Percentiles rank a stretch among this genome's conserved stretches.
These are phyloP conservation scores for Aphaenogaster rudis DNA, from an alignment of 1,140 invertebrate species.

Conservation along the genomic window DNA sequence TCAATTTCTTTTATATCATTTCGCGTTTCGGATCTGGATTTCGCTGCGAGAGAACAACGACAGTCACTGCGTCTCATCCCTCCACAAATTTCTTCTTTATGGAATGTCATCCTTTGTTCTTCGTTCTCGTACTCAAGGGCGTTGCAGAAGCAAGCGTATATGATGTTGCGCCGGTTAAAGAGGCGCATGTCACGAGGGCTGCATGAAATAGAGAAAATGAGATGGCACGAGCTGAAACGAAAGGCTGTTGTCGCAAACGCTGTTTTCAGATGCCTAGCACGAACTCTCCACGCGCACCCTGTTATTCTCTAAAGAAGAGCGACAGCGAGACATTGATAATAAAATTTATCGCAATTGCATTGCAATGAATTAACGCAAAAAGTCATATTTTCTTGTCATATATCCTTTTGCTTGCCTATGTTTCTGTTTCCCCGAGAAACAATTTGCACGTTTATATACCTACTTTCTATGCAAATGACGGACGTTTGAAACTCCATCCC, in stretches of 20 bases:
- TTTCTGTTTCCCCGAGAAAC: background rate
- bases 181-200: background rate
- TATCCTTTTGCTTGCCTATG: background rate
- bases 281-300: background rate
- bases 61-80: background rate
- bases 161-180: constrained; percentile 19
- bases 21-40: background rate
- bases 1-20: background rate
- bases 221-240: background rate
- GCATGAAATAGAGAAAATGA: constrained; percentile 46
- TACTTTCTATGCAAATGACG: background rate
- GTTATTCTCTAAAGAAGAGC: background rate
- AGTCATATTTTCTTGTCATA: background rate
- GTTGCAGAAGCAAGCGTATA: background rate
- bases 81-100: constrained; percentile 21
- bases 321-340: background rate
- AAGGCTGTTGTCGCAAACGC: background rate
- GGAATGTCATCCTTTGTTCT: constrained; percentile 21
- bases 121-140: background rate
- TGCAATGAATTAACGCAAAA: background rate
- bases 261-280: background rate
- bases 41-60: background rate
- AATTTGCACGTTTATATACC: background rate
- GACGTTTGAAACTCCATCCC: background rate
- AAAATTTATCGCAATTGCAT: background rate